Conservation (phyloP, 2,113 vertebrate genomes). For the Ageneiosus marmoratus region DNA sequence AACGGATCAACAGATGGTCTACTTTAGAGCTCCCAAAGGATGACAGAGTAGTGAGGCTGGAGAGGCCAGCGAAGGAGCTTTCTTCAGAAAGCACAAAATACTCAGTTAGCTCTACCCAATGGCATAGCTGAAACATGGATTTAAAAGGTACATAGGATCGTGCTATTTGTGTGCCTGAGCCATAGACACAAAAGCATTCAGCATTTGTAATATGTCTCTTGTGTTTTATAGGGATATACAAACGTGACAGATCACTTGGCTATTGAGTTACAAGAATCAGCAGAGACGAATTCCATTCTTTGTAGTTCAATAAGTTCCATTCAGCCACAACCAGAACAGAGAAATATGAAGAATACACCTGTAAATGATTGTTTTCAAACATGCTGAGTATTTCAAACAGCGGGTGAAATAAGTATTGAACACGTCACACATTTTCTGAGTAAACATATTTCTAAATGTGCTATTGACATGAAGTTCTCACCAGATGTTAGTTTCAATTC, state of each 20-base stretch:
- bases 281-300: slow-evolving; percentile 12
- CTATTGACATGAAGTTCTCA: no score
- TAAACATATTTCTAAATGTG: no score
- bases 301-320: slow-evolving; percentile 16
- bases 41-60: slow-evolving; percentile 63
- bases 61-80: not conserved
- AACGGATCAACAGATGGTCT: slow-evolving; percentile 78
- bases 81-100: not conserved
- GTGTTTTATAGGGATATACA: not conserved
- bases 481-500: no score
- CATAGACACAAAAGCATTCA: not conserved
- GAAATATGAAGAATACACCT: slow-evolving; percentile 40
- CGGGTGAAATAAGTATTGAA: no score
- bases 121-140: not conserved
- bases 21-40: slow-evolving; percentile 72
- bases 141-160: not conserved
- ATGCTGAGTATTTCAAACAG: slow-evolving; percentile 10
- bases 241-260: not conserved
- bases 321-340: not conserved
- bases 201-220: not conserved
- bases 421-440: no score
- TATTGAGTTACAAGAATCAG: not conserved
- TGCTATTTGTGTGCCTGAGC: not conserved
- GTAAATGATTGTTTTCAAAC: slow-evolving; percentile 54
- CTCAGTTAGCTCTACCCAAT: not conserved